phyloP scores from a whole-genome alignment of 2,888 invertebrate genomes.

The Amphipyra tragopoginis region DNA sequence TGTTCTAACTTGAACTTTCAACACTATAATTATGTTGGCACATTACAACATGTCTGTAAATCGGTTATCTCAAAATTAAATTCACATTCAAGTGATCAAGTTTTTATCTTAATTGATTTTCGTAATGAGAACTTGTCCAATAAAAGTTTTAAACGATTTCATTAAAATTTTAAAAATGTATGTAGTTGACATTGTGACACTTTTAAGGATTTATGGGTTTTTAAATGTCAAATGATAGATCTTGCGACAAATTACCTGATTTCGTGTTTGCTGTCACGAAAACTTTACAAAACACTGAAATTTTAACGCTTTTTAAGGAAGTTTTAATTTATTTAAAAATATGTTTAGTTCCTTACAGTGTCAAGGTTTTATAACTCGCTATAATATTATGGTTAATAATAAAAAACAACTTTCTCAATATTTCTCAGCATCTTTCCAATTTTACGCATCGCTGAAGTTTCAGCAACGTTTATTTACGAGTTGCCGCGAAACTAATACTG shows the following conservation, averaged over 20 bases:
- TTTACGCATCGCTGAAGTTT: too few species aligned
- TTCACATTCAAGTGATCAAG: slow-evolving; percentile 16
- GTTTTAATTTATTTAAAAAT: too few species aligned
- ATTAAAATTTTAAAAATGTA: not conserved
- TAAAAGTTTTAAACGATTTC: slow-evolving; percentile 1
- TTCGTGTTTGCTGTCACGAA: too few species aligned
- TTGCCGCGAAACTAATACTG: too few species aligned
- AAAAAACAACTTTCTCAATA: too few species aligned
- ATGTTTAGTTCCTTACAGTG: too few species aligned
- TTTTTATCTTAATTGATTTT: slow-evolving; percentile 39
- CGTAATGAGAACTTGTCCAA: slow-evolving; percentile 17
- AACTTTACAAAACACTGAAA: too few species aligned
- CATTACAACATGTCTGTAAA: slow-evolving; percentile 32
- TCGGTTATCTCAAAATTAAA: slow-evolving; percentile 33
- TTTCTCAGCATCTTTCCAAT: too few species aligned
- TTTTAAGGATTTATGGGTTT: not conserved
- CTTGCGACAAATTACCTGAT: not conserved
- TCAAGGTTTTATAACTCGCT: too few species aligned
- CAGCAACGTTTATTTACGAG: too few species aligned
- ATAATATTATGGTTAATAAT: too few species aligned
- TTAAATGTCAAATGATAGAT: not conserved
- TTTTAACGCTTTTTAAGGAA: too few species aligned
- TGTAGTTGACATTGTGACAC: slow-evolving; percentile 16
- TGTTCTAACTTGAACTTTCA: slow-evolving; percentile 1
- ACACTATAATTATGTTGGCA: slow-evolving; percentile 28